Evolutionary conservation across 2,113 vertebrate genomes (phyloP).

Genomic region (Panthera uncia): DNA sequence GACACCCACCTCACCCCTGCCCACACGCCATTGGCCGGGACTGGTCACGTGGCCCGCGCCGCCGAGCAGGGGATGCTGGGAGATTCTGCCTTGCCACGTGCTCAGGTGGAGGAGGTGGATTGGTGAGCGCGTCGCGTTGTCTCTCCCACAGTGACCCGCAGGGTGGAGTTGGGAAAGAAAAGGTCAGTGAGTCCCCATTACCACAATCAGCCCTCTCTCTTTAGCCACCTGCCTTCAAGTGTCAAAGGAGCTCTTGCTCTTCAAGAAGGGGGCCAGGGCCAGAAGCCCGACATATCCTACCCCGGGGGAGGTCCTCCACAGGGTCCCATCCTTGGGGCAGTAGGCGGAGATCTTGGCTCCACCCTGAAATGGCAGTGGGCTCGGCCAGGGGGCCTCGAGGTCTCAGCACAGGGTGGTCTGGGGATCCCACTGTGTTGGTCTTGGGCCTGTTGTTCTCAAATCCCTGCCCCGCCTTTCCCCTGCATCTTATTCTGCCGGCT

Average conservation of each 20-base stretch:
- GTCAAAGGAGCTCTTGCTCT: background rate
- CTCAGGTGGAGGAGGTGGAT: accelerated
- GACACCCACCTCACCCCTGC: accelerated
- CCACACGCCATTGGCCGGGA: background rate
- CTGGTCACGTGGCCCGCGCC: background rate
- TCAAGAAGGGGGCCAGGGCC: background rate
- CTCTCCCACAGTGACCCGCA: accelerated
- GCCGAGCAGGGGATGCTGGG: background rate
- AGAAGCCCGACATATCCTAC: background rate
- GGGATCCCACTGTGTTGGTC: background rate
- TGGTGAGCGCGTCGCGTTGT: accelerated
- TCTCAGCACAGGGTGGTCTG: background rate
- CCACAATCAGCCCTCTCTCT: background rate
- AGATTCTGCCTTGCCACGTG: accelerated
- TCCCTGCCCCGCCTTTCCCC: background rate
- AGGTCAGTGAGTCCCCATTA: background rate
- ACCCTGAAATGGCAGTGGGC: background rate
- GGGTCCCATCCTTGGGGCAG: background rate
- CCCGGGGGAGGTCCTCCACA: accelerated
- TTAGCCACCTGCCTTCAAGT: background rate
- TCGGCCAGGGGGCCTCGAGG: background rate
- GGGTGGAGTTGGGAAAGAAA: background rate
- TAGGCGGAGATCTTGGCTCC: background rate
- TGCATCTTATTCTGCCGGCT: background rate
- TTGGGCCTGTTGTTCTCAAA: background rate